Conservation (phyloP, 2,113 vertebrate species). For the Xiphophorus maculatus region DNA sequence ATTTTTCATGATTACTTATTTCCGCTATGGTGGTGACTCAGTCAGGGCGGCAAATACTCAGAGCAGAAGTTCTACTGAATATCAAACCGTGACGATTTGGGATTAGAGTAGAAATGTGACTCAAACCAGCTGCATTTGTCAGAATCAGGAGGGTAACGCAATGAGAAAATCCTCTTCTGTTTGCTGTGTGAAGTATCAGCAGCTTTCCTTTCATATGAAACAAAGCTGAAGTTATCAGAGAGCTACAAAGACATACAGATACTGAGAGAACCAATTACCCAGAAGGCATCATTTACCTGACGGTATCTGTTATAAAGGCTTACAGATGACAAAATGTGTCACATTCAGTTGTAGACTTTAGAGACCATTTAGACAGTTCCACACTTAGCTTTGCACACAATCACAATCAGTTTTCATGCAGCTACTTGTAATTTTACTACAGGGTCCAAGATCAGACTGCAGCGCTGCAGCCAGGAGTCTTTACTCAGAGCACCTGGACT, state of each 20-base stretch:
- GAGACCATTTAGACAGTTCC: neutral
- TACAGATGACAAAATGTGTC: too few relatives aligned
- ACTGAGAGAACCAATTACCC: too few relatives aligned
- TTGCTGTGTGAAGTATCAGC: constrained; percentile 6
- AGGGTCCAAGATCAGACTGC: too few relatives aligned
- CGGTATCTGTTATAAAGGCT: too few relatives aligned
- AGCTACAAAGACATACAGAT: too few relatives aligned
- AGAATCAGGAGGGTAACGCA: constrained; percentile 24
- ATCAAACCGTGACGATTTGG: neutral
- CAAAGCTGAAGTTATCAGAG: neutral
- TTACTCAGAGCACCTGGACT: neutral
- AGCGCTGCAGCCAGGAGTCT: neutral
- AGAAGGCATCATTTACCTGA: neutral
- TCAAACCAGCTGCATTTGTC: neutral
- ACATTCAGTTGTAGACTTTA: neutral
- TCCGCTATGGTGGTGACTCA: neutral
- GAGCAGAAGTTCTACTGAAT: neutral
- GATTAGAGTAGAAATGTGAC: neutral
- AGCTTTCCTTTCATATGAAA: neutral
- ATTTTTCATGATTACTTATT: neutral
- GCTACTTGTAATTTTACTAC: neutral
- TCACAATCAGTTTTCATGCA: too few relatives aligned
- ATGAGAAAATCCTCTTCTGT: constrained; percentile 23
- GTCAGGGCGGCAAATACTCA: neutral
- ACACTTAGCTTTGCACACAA: neutral